Evolutionary conservation across 2,797 vertebrate species (phyloP).

Genomic region (Vipera latastei): DNA sequence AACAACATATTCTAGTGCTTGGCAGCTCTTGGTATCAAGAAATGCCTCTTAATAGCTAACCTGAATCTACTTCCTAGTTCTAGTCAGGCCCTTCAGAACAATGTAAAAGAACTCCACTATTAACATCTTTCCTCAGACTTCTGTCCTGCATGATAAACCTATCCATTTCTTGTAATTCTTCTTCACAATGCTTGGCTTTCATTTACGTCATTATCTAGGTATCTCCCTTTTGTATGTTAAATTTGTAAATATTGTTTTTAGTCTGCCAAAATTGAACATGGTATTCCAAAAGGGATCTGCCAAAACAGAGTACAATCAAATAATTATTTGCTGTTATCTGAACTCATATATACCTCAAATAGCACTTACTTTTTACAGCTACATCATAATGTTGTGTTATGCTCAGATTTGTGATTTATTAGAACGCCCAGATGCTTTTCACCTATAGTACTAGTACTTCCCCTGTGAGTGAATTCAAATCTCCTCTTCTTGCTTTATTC

Average conservation of each 20-base stretch:
- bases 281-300: neutral
- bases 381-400: neutral
- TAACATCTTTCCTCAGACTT: neutral
- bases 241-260: neutral
- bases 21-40: neutral
- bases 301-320: neutral
- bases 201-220: neutral
- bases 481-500: neutral
- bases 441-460: neutral
- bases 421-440: neutral
- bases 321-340: neutral
- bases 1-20: neutral
- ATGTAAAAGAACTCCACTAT: neutral
- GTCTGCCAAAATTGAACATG: neutral
- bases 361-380: neutral
- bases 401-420: neutral
- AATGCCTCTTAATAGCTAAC: neutral
- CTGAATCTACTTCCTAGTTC: neutral
- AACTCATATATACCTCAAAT: neutral
- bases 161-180: neutral
- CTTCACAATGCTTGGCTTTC: neutral
- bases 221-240: neutral
- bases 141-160: neutral
- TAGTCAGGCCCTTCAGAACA: neutral
- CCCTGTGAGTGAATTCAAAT: neutral